Percentiles rank a stretch among this genome's conserved stretches.
phyloP scores from a whole-genome alignment of 2,113 vertebrate genomes.

The Sigmodon hispidus region DNA sequence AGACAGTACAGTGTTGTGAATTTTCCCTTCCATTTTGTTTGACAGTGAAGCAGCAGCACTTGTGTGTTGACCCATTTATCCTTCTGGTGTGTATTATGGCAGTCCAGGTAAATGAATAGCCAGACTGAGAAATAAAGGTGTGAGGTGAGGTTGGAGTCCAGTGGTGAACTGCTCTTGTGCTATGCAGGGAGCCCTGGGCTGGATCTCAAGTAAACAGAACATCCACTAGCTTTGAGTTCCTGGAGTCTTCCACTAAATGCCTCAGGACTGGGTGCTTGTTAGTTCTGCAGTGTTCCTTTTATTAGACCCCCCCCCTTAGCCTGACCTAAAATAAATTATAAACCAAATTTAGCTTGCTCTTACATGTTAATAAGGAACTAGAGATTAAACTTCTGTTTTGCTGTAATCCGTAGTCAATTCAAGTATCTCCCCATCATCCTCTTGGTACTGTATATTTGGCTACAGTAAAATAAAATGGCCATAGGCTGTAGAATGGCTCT shows the following conservation, averaged over 20 bases:
- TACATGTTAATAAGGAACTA: conserved; percentile 36
- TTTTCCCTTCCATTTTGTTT: conserved; percentile 5
- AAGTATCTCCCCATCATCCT: neutral
- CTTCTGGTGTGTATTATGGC: neutral
- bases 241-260: neutral
- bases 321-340: conserved; percentile 6
- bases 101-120: neutral
- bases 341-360: conserved; percentile 34
- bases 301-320: neutral
- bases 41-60: neutral
- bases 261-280: neutral
- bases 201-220: too few species aligned
- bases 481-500: neutral
- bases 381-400: neutral
- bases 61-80: conserved; percentile 17
- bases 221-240: neutral
- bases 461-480: neutral
- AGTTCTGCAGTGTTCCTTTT: conserved; percentile 11
- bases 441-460: neutral
- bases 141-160: neutral
- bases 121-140: neutral
- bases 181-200: neutral
- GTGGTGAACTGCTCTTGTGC: neutral
- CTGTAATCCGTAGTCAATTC: neutral
- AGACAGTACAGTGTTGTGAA: neutral